Base-by-base conservation (phyloP, 2,888 invertebrate genomes). In the Phragmatobia fuliginosa region DNA sequence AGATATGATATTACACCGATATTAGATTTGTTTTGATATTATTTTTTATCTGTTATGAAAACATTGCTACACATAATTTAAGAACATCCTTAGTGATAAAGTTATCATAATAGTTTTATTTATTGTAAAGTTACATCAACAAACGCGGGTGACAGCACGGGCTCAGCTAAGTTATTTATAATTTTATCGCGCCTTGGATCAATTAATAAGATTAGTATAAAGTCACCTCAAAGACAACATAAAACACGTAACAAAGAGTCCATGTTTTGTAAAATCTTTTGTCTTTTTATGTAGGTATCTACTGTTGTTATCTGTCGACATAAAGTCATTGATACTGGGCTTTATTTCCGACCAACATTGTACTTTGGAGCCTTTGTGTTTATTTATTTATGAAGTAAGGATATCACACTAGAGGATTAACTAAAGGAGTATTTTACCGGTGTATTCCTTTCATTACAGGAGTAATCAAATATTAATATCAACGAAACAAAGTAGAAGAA, bases 261-360 rank as follows among this genome's bases (percentile, higher is more conserved):
- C 21, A 38, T 18, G n/a, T 21, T 52, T 25, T 64, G 33, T 36
- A 1, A 64, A 33, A 28, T 33, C 36, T 33, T 65, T 56, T 38
- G 65, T 56, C 28, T 56, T 56, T 28, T 28, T 28, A 28, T 6
- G 11, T 49, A n/a, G 45, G 45, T 38, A 38, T 6, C n/a, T 25
- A 41, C 49, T 8, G 60, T 21, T 63, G 60, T 32, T 68, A 62
- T 45, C 58, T 49, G 21, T 45, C 36, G 81, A 75, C 81, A 73
- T 71, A 71, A 75, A 68, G 66, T 14, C 31, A 32, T 49, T 18
- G 71, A 73, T 81, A 81, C 33, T 49, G 28, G 18, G 36, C 41
- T 52, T 74, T 71, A 60, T 66, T 65, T 69, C 59, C 69, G 60
- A 68, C 45, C 59, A 64, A 59, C 31, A 58, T 66, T 66, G 66